These are phyloP conservation scores for Dicycla oo DNA, from an alignment of 2,888 invertebrate species.

Conservation along the genomic window DNA sequence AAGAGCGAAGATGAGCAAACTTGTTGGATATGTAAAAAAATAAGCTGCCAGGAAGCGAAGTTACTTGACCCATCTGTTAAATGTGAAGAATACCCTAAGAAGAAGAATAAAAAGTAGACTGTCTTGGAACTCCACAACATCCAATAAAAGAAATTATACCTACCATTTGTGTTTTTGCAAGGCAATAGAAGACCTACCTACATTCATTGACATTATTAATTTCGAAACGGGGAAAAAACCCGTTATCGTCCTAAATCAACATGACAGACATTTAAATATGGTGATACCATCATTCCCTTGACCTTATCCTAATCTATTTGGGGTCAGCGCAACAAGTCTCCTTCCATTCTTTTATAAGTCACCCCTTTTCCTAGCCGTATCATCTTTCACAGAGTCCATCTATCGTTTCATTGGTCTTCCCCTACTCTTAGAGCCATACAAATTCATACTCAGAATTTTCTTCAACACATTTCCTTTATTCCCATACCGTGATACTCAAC, in stretches of 20 bases:
- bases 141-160: not conserved
- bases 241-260: not conserved
- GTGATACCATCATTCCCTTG: not conserved
- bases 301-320: too few relatives aligned
- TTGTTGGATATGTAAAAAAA: not conserved
- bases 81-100: not conserved
- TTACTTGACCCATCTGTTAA: too few relatives aligned
- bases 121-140: not conserved
- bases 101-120: constrained; percentile 2
- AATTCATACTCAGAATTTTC: not conserved
- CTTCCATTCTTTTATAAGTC: too few relatives aligned
- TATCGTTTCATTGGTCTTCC: too few relatives aligned
- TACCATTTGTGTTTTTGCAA: not conserved
- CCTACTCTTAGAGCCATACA: too few relatives aligned
- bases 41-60: not conserved
- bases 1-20: not conserved
- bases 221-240: not conserved
- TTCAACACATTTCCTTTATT: too few relatives aligned
- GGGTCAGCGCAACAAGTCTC: not conserved
- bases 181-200: not conserved
- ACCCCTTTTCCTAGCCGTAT: too few relatives aligned
- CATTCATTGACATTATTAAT: not conserved
- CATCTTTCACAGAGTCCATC: too few relatives aligned
- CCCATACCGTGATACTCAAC: too few relatives aligned
- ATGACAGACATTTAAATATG: too few relatives aligned